These are phyloP conservation scores for Frankliniella intonsa DNA, from an alignment of 2,888 invertebrate species.

Conservation along the genomic window DNA sequence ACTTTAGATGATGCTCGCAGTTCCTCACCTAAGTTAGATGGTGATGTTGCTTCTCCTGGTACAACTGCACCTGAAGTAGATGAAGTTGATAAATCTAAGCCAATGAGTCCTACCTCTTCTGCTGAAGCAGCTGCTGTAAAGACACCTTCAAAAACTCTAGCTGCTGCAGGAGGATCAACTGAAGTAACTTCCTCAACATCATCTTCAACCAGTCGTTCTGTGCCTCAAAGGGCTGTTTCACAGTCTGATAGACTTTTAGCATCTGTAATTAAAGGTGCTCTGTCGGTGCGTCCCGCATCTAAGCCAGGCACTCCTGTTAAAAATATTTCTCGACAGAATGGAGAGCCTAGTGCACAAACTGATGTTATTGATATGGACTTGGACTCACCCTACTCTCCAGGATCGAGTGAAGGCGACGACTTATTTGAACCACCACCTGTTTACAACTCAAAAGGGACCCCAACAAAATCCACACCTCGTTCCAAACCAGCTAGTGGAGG, in stretches of 20 bases:
- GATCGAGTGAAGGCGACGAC: constrained; percentile 83
- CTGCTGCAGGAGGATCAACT: constrained; percentile 14
- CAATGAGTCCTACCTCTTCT: not conserved
- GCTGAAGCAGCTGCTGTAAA: constrained; percentile 3
- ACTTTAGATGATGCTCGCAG: constrained; percentile 28
- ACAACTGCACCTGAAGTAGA: constrained; percentile 13
- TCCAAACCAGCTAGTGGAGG: constrained; percentile 29
- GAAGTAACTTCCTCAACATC: constrained; percentile 18
- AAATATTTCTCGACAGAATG: constrained; percentile 33
- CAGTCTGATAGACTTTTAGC: constrained; percentile 7
- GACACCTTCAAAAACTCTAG: not conserved
- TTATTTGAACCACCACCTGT: constrained; percentile 58
- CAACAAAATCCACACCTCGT: constrained; percentile 31
- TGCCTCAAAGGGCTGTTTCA: not conserved
- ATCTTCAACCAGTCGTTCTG: not conserved
- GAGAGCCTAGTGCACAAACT: constrained; percentile 32
- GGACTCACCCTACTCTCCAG: constrained; percentile 78
- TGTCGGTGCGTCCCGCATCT: not conserved
- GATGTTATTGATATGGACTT: constrained; percentile 35
- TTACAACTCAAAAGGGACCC: constrained; percentile 33
- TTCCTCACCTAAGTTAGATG: not conserved
- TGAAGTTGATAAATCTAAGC: constrained; percentile 3
- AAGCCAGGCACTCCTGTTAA: not conserved
- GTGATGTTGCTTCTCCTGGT: not conserved
- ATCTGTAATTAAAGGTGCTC: not conserved